A percentile compares a stretch with the other conserved stretches of the same genome.
These are phyloP conservation scores for Oegoconia quadripuncta DNA, from an alignment of 2,888 invertebrate species.

Conservation along the genomic window DNA sequence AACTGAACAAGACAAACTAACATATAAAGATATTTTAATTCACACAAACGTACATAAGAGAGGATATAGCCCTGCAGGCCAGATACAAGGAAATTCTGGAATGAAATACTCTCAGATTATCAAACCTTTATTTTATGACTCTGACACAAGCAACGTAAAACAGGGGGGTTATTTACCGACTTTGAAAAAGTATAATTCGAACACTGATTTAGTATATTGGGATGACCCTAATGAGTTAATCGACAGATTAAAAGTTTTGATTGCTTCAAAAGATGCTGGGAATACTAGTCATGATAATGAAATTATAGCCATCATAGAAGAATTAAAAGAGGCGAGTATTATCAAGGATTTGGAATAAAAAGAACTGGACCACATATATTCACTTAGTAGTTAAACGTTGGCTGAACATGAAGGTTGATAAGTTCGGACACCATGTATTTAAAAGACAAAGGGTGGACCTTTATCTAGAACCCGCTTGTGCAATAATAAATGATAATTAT, in stretches of 20 bases:
- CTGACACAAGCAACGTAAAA: background rate
- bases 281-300: constrained; percentile 25
- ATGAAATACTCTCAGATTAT: background rate
- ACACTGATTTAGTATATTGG: no score
- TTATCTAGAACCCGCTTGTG: background rate
- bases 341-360: no score
- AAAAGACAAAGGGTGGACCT: background rate
- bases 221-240: constrained; percentile 18
- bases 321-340: constrained; percentile 22
- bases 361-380: no score
- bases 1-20: no score
- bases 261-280: constrained; percentile 21
- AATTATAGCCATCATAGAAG: constrained; percentile 36
- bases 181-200: constrained; percentile 12
- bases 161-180: background rate
- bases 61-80: background rate
- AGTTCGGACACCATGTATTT: constrained; percentile 7
- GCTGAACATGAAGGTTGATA: no score
- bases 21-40: no score
- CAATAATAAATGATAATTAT: background rate
- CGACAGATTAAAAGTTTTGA: constrained; percentile 17
- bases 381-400: no score
- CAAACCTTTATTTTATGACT: background rate
- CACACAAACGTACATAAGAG: background rate
- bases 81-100: background rate